Base-by-base conservation (phyloP, 2,888 invertebrate genomes). In the Brachyptera putata region DNA sequence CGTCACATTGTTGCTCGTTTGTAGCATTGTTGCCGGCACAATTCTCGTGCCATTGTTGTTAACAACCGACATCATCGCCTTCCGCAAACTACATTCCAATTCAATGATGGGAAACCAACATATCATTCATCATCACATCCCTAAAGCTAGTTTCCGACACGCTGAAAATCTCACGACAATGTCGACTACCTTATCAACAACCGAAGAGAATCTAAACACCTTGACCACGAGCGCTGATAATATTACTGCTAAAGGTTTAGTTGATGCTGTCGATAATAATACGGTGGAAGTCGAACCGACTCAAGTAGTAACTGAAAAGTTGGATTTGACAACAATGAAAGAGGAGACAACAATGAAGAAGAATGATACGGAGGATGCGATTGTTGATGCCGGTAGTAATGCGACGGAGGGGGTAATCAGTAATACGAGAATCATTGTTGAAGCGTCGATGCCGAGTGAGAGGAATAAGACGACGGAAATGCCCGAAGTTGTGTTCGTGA, bases 1-100 rank as follows among this genome's bases (percentile, higher is more conserved):
- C 21, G 61, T 67, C 46, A 66, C 68, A 48, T 61, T 69, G 50
- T 65, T 70, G 41, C 64, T 71, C 50, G 69, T 68, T 9, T 68
- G 68, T 39, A 66, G 69, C 56, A 67, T 68, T 49, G 68, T 70
- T 24, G 69, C 68, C 18, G 70, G 70, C 13, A 68, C 70, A 22
- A 70, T 71, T 49, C 64, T 69, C 73, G 68, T 71, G 9, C 70
- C 72, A 1, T 68, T 70, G 14, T 63, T 70, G 34, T 59, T 71
- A 50, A 59, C 70, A 69, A 62, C 72, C 71, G 63, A 70, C 69
- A 37, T 73, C 66, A 66, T 73, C 70, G 49, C 78, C 5, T 63
- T 70, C 22, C 70, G 61, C 62, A 18, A 66, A 64, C 58, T 53
- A 21, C n/a, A n/a, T 16, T 9, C 36, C 34, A 21, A 18, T 11